A percentile compares a stretch with the other conserved stretches of the same genome.
Conservation (phyloP, 2,888 invertebrate genomes). For the Melitaea athalia region DNA sequence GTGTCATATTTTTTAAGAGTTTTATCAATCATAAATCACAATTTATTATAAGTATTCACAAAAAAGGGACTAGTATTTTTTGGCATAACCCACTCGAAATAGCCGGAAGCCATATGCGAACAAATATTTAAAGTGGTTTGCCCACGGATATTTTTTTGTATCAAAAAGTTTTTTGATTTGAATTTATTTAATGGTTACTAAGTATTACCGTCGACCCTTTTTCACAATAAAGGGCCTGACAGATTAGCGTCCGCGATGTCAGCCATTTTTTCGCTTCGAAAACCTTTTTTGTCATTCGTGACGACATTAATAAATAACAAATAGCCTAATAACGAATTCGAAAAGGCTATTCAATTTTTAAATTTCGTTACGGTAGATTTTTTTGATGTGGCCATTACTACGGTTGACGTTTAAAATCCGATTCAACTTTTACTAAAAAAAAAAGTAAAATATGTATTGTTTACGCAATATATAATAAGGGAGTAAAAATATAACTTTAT, state of each 20-base stretch:
- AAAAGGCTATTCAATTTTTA: conserved; percentile 56
- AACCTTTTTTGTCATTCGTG: conserved; percentile 59
- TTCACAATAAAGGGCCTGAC: conserved; percentile 68
- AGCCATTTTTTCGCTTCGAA: conserved; percentile 64
- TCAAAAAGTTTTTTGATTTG: conserved; percentile 54
- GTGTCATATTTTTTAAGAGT: conserved; percentile 33
- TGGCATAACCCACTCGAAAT: conserved; percentile 79
- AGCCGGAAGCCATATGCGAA: conserved; percentile 80
- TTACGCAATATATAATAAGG: no score
- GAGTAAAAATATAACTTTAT: no score
- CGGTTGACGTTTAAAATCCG: conserved; percentile 1
- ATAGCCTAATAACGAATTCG: conserved; percentile 59
- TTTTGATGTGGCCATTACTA: neutral
- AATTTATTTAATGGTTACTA: conserved; percentile 81
- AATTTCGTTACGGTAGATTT: conserved; percentile 48
- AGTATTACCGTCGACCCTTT: conserved; percentile 72
- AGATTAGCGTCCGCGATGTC: conserved; percentile 76
- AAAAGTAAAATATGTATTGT: neutral
- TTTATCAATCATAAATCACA: conserved; percentile 57
- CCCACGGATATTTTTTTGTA: conserved; percentile 64
- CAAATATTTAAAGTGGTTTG: conserved; percentile 79
- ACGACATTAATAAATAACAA: conserved; percentile 78
- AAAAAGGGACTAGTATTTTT: conserved; percentile 63
- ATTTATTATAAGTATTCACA: conserved; percentile 45
- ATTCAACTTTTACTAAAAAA: neutral